phyloP scores from a whole-genome alignment of 1,140 invertebrate species.

The Drosophila micromelanica region DNA sequence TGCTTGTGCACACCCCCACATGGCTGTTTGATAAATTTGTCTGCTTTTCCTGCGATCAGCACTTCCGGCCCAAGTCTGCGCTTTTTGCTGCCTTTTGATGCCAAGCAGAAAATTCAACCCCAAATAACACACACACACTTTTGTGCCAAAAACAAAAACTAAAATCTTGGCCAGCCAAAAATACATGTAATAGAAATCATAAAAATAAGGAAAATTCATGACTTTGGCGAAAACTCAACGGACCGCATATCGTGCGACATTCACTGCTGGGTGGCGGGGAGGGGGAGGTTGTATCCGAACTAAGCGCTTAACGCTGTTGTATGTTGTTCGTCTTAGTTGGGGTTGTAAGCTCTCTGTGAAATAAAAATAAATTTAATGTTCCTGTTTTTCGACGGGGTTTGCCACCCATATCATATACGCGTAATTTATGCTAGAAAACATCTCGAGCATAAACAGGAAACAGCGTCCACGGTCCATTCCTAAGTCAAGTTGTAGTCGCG shows the following conservation, averaged over 20 bases:
- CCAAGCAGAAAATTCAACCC: slow-evolving; percentile 42
- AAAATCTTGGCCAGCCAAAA: slow-evolving; percentile 56
- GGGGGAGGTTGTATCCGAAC: slow-evolving; percentile 29
- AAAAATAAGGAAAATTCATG: slow-evolving; percentile 80
- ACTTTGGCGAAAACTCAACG: slow-evolving; percentile 67
- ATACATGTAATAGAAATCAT: slow-evolving; percentile 71
- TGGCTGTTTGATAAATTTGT: slow-evolving; percentile 75
- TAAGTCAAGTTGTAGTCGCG: slow-evolving; percentile 26
- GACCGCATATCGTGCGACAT: slow-evolving; percentile 71
- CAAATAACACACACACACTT: slow-evolving; percentile 38
- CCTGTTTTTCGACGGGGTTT: slow-evolving; percentile 61
- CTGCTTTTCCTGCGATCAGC: slow-evolving; percentile 81
- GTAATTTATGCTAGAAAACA: slow-evolving; percentile 79
- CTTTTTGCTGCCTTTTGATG: slow-evolving; percentile 17
- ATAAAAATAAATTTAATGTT: slow-evolving; percentile 83
- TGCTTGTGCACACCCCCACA: slow-evolving; percentile 45
- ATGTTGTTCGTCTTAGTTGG: slow-evolving; percentile 48
- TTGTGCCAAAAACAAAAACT: slow-evolving; percentile 71
- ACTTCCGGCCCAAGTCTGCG: slow-evolving; percentile 64
- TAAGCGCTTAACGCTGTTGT: slow-evolving; percentile 53
- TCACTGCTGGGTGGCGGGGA: slow-evolving; percentile 2
- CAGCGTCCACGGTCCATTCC: slow-evolving; percentile 47
- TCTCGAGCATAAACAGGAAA: slow-evolving; percentile 80
- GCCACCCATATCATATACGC: slow-evolving; percentile 70
- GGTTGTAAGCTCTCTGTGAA: slow-evolving; percentile 43